Percentiles rank a stretch among this genome's conserved stretches.
phyloP scores from a whole-genome alignment of 2,113 vertebrate species.

The Etia nguti region DNA sequence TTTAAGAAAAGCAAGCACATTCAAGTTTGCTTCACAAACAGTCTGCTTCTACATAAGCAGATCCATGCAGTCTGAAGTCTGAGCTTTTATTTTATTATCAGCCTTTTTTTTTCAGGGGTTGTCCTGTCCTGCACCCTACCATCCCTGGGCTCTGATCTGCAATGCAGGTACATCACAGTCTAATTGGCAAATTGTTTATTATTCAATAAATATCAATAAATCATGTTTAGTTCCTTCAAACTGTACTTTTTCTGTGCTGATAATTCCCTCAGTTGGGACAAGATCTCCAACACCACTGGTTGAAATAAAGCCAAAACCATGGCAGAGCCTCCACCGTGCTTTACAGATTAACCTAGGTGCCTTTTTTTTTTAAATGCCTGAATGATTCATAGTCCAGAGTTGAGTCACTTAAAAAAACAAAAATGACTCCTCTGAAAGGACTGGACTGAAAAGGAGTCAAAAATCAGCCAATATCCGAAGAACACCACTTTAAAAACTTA shows the following conservation, averaged over 20 bases:
- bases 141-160: too few relatives aligned
- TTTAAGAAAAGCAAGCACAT: background rate
- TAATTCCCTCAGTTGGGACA: background rate
- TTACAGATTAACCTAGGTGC: background rate
- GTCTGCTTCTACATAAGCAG: background rate
- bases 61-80: too few relatives aligned
- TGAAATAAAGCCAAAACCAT: background rate
- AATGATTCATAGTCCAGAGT: background rate
- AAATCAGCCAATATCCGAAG: background rate
- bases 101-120: too few relatives aligned
- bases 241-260: too few relatives aligned
- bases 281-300: background rate
- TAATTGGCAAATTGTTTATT: too few relatives aligned
- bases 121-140: too few relatives aligned
- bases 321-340: background rate
- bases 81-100: too few relatives aligned
- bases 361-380: background rate
- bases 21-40: background rate
- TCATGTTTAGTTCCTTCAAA: background rate
- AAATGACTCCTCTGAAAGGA: background rate
- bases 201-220: background rate
- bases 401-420: background rate
- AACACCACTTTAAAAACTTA: background rate
- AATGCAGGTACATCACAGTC: too few relatives aligned
- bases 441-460: background rate